Evolutionary conservation across 2,888 invertebrate genomes (phyloP).

Genomic region (Diabrotica balteata): DNA sequence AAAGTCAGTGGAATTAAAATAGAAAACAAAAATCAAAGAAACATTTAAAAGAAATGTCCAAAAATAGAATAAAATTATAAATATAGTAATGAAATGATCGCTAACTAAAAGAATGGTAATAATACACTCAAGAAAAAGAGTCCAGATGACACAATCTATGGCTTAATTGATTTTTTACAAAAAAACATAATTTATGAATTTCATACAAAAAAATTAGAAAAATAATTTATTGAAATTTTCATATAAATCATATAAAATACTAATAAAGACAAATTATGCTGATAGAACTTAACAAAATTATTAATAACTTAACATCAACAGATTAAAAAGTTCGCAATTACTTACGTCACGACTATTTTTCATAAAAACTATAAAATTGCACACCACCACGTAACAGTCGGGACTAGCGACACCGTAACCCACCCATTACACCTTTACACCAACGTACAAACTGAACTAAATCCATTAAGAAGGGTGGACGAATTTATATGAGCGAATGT

Average conservation of each 20-base stretch:
- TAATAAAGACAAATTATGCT: no score
- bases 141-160: no score
- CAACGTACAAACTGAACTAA: conserved; percentile 19
- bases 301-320: background rate
- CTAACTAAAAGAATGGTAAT: no score
- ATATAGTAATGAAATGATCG: no score
- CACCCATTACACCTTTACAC: conserved; percentile 11
- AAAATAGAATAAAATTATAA: no score
- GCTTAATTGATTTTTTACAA: no score
- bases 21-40: no score
- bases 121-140: no score
- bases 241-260: background rate
- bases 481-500: conserved; percentile 20
- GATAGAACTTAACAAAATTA: background rate
- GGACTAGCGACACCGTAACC: conserved; percentile 10
- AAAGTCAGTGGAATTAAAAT: no score
- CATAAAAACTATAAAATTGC: background rate
- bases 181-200: background rate
- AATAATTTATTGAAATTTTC: background rate
- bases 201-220: background rate
- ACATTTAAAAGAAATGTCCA: no score
- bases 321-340: background rate
- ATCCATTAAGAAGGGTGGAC: conserved; percentile 23
- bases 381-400: conserved; percentile 6
- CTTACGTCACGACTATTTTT: background rate